Conservation (phyloP, 1,140 invertebrate species). For the Bombus impatiens region DNA sequence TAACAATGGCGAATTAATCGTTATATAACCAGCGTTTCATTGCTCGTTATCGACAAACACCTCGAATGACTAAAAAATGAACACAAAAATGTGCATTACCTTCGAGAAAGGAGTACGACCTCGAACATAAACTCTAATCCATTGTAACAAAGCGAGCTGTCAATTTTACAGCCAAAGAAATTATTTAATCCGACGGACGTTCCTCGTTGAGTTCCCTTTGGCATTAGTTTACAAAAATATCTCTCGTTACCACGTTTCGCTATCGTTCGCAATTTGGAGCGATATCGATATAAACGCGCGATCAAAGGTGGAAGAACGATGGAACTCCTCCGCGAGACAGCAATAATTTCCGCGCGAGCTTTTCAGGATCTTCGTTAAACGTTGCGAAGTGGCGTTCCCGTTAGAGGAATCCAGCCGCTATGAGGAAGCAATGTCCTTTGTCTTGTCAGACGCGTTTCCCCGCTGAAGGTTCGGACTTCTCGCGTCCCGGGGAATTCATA, state of each 20-base stretch:
- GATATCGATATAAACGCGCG: too few relatives aligned
- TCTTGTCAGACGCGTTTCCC: constrained; percentile 25
- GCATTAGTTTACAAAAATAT: too few relatives aligned
- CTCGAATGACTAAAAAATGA: neutral
- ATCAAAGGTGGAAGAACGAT: neutral
- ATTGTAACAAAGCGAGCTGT: neutral
- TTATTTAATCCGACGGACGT: neutral
- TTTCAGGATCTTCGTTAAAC: constrained; percentile 42
- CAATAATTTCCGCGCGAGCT: constrained; percentile 21
- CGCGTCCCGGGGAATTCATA: constrained; percentile 35
- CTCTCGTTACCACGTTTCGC: too few relatives aligned
- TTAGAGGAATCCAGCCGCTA: constrained; percentile 42
- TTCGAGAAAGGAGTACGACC: neutral
- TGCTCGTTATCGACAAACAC: neutral
- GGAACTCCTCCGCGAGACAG: neutral
- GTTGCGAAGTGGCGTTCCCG: constrained; percentile 24
- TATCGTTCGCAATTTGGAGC: too few relatives aligned
- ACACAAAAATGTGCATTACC: neutral
- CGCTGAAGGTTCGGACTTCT: constrained; percentile 13
- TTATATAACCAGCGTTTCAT: neutral
- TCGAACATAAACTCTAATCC: neutral
- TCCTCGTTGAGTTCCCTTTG: too few relatives aligned
- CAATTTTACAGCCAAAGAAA: neutral
- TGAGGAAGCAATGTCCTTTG: constrained; percentile 45
- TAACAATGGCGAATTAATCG: neutral